Evolutionary conservation across 2,888 invertebrate genomes (phyloP).

Genomic region (Patella ulyssiponensis): DNA sequence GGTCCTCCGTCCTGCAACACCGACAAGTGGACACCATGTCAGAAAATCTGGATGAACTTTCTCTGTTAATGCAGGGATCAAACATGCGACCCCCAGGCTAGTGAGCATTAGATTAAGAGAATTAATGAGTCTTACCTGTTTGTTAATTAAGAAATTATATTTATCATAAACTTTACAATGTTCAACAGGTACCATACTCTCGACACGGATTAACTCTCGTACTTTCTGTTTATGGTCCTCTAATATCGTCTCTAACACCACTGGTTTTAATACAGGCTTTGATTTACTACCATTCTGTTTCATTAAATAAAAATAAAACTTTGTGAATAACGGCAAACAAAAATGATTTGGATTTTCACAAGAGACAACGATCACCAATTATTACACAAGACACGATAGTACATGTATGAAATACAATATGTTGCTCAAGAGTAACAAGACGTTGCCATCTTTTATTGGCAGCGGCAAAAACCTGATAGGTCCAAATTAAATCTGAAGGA

Average conservation of each 20-base stretch:
- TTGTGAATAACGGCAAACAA: neutral
- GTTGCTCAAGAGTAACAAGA: too few species aligned
- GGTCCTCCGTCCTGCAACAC: too few species aligned
- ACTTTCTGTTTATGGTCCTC: constrained; percentile 78
- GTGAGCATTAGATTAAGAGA: too few species aligned
- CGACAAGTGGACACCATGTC: too few species aligned
- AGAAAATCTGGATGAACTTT: too few species aligned
- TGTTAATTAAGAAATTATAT: constrained; percentile 75
- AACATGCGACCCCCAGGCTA: too few species aligned
- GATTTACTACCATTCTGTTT: constrained; percentile 63
- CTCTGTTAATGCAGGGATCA: too few species aligned
- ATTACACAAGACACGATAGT: neutral
- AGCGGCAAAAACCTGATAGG: too few species aligned
- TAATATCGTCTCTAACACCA: constrained; percentile 81
- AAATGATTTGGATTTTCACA: neutral
- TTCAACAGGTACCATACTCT: constrained; percentile 68
- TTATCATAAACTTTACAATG: constrained; percentile 78
- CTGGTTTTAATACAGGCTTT: constrained; percentile 77
- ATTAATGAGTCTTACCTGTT: constrained; percentile 59
- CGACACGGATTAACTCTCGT: constrained; percentile 71
- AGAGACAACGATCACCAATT: neutral
- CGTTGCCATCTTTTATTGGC: too few species aligned
- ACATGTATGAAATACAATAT: neutral
- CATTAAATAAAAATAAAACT: neutral
- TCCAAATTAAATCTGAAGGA: too few species aligned